Conservation (phyloP, 1,140 invertebrate genomes). For the Platorchestia sp. region DNA sequence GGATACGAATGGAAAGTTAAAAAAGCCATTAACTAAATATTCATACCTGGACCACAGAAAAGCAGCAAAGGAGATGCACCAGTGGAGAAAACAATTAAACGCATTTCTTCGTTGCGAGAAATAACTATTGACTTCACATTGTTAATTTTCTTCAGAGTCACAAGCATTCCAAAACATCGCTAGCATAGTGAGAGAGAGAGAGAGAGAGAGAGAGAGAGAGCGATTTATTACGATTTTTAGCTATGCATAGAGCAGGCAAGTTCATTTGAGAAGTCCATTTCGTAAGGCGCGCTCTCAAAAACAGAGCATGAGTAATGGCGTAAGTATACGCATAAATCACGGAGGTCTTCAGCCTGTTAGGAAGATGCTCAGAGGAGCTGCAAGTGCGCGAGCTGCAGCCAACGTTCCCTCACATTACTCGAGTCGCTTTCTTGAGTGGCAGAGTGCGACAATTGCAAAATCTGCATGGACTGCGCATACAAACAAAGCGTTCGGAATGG, state of each 20-base stretch:
- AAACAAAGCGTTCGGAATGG: no score
- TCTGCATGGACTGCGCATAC: background rate
- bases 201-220: background rate
- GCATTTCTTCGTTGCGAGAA: background rate
- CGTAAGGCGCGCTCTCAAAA: constrained; percentile 1
- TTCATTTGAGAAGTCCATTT: constrained; percentile 28
- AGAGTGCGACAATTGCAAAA: background rate
- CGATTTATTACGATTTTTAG: constrained; percentile 28
- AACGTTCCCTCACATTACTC: background rate
- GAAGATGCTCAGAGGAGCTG: background rate
- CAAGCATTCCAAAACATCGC: no score
- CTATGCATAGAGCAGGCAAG: constrained; percentile 21
- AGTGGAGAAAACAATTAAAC: background rate
- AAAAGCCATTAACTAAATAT: background rate
- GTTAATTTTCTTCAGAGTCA: background rate
- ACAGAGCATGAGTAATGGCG: constrained; percentile 43
- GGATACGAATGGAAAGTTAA: no score
- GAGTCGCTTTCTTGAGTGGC: background rate
- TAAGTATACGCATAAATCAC: constrained; percentile 46
- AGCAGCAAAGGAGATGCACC: background rate
- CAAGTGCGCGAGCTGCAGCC: background rate
- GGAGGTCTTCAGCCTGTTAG: background rate
- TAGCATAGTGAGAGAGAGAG: background rate
- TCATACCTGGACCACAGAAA: background rate
- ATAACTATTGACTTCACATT: background rate